Percentiles rank a stretch among this genome's conserved stretches.
phyloP scores from a whole-genome alignment of 37 sponge, comb jelly and placozoan species.

The Ephydatia muelleri region DNA sequence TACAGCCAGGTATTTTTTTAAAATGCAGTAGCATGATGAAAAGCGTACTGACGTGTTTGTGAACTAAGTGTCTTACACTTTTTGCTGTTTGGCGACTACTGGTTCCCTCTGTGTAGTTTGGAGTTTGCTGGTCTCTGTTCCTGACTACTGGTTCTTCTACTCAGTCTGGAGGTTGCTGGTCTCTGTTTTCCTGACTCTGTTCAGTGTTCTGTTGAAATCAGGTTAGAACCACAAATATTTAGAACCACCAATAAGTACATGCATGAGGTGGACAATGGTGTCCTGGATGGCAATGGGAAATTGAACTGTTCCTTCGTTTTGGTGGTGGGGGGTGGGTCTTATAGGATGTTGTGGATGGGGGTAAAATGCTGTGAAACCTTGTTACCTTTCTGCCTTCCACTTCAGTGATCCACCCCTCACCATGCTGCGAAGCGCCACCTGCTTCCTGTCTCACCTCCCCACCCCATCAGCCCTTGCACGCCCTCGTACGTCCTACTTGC shows the following conservation, averaged over 20 bases:
- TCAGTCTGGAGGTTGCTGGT: neutral
- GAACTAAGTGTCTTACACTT: neutral
- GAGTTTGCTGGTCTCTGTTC: neutral
- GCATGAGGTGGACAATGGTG: neutral
- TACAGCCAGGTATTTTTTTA: neutral
- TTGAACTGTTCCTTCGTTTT: neutral
- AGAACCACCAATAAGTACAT: neutral
- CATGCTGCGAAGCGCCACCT: no score
- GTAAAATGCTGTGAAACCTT: neutral
- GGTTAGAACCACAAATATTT: neutral
- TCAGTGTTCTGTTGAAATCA: neutral
- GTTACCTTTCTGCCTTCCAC: no score
- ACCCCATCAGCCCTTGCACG: no score
- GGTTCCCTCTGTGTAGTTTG: neutral
- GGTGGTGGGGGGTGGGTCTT: neutral
- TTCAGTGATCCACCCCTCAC: no score
- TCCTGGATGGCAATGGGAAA: neutral
- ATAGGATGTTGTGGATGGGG: no score
- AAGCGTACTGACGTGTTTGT: neutral
- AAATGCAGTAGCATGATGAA: constrained; percentile 1
- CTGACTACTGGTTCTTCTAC: neutral
- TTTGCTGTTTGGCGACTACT: neutral
- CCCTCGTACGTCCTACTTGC: no score
- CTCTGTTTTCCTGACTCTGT: neutral
- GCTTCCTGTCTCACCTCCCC: no score